These are phyloP conservation scores for Zaprionus bogoriensis DNA, from an alignment of 2,888 invertebrate genomes.

Conservation along the genomic window DNA sequence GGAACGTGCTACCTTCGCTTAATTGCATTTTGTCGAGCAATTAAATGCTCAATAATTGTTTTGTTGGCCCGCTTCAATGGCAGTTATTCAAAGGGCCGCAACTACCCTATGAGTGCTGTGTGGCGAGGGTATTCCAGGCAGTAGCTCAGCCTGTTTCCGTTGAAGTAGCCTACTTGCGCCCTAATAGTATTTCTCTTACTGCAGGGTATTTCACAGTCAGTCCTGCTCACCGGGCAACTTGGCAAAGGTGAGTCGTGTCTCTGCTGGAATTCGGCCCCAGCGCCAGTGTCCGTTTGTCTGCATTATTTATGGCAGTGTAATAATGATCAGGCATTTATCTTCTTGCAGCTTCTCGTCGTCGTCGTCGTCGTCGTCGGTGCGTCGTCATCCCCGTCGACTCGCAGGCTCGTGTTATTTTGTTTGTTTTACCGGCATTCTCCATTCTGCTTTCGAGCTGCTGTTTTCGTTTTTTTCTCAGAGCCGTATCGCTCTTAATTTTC, in stretches of 20 bases:
- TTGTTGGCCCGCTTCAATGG: constrained; percentile 72
- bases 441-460: background rate
- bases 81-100: constrained; percentile 70
- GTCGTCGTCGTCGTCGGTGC: background rate
- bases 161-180: background rate
- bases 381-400: background rate
- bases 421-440: background rate
- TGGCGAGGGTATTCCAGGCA: no score
- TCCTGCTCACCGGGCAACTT: constrained; percentile 20
- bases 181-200: background rate
- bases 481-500: constrained; percentile 36
- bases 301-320: constrained; percentile 71
- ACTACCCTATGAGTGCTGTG: background rate
- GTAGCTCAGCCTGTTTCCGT: background rate
- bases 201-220: constrained; percentile 21
- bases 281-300: constrained; percentile 52
- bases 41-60: constrained; percentile 77
- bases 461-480: constrained; percentile 5
- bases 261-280: constrained; percentile 36
- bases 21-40: constrained; percentile 75
- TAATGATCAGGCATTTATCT: constrained; percentile 76
- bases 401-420: background rate
- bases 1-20: constrained; percentile 66
- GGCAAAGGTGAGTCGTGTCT: constrained; percentile 53
- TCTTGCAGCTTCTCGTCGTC: constrained; percentile 36